Evolutionary conservation across 2,888 invertebrate species (phyloP).

Genomic region (Epistrophe eligans): DNA sequence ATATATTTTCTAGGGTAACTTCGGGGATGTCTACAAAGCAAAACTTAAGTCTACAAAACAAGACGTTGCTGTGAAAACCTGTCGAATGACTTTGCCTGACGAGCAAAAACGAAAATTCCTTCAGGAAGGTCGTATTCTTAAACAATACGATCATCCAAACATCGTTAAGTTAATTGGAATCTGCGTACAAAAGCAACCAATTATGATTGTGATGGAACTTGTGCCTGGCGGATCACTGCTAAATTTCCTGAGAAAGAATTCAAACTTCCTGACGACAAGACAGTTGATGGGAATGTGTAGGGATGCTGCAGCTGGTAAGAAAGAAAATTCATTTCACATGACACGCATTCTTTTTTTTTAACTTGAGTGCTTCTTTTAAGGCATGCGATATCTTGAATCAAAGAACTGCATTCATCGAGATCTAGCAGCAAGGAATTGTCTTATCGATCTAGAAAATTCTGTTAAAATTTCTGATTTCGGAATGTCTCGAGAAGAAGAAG

Average conservation of each 20-base stretch:
- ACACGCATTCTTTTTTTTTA: neutral
- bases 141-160: slow-evolving; percentile 98
- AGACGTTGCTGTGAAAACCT: slow-evolving; percentile 98
- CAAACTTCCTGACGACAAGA: slow-evolving; percentile 87
- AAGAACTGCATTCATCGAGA: slow-evolving; percentile 98
- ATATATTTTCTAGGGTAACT: slow-evolving; percentile 91
- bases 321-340: no score
- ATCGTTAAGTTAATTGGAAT: slow-evolving; percentile 98
- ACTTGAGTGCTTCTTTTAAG: slow-evolving; percentile 71
- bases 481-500: slow-evolving; percentile 98
- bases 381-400: slow-evolving; percentile 97
- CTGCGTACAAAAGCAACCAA: slow-evolving; percentile 98
- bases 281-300: slow-evolving; percentile 94
- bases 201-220: slow-evolving; percentile 99
- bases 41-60: slow-evolving; percentile 91
- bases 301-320: slow-evolving; percentile 93
- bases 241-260: slow-evolving; percentile 93
- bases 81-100: slow-evolving; percentile 96
- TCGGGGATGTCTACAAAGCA: slow-evolving; percentile 98
- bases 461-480: slow-evolving; percentile 99
- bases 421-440: slow-evolving; percentile 96
- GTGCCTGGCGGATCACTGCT: slow-evolving; percentile 95
- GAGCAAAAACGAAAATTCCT: slow-evolving; percentile 97
- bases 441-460: slow-evolving; percentile 90
- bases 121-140: slow-evolving; percentile 97